Evolutionary conservation across 2,888 invertebrate genomes (phyloP), one percentile per base, ranked within the genome.

Genomic region (Exocentrus adspersus): DNA sequence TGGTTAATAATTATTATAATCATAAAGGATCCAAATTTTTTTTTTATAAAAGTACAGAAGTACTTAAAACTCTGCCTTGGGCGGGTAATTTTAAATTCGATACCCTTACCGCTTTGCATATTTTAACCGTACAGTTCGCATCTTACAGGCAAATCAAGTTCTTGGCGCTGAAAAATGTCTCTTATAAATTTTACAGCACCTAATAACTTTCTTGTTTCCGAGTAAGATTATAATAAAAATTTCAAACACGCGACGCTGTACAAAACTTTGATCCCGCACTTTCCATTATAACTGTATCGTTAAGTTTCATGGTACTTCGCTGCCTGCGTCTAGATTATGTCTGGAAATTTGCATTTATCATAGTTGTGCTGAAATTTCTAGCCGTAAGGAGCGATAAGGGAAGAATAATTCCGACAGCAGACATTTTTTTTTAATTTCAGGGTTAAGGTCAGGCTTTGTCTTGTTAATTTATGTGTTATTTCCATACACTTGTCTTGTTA

Each of bases 261-360:
- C 10, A 9, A 41, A 52, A 46, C n/a, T 37, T 37, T 51, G 43
- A 43, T 54, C 28, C 43, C 28, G 16, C 12, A 10, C 48, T 14
- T 48, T 48, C 28, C 48, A 48, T 48, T 48, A 54, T 54, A 42
- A 17, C 12, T 41, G 16, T n/a, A 17, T 28, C 30, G 12, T 24
- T 16, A 54, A 54, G 43, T 54, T 54, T 54, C 43, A 53, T 41
- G 42, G 21, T 42, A 20, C 14, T 14, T 28, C 21, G 30, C n/a
- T n/a, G n/a, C 2, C 43, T 24, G 43, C 54, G 43, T 45, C 10
- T 30, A 54, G 28, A 30, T 24, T 42, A 43, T 43, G 43, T 43
- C 19, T 17, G n/a, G 12, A 54, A 43, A 54, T 54, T 54, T 54
- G 28, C 54, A 54, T 54, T 53, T 43, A 54, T 54, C 42, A 42